Evolutionary conservation across 1,140 invertebrate species (phyloP).

Genomic region (Nebria ingens): DNA sequence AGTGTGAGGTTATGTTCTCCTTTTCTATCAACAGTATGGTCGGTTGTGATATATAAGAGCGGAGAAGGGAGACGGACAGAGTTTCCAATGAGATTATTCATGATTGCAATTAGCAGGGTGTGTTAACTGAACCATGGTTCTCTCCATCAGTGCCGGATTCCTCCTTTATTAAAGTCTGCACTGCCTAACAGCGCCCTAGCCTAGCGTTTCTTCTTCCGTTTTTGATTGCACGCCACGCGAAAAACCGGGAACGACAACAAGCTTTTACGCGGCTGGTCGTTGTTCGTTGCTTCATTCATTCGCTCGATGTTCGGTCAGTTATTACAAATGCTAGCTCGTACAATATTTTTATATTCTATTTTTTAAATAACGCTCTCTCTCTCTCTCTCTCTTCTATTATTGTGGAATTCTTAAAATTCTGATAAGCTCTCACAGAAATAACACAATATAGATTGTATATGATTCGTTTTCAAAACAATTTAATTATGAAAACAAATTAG

Average conservation of each 20-base stretch:
- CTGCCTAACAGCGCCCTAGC: too few relatives aligned
- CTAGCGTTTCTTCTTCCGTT: slow-evolving; percentile 4
- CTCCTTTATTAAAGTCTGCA: slow-evolving; percentile 6
- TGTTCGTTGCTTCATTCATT: too few relatives aligned
- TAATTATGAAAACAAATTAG: too few relatives aligned
- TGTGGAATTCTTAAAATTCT: too few relatives aligned
- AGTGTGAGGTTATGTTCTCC: too few relatives aligned
- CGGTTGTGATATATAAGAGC: neutral
- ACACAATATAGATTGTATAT: too few relatives aligned
- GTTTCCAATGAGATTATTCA: slow-evolving; percentile 9
- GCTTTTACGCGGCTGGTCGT: too few relatives aligned
- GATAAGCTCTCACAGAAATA: too few relatives aligned
- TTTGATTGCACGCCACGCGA: slow-evolving; percentile 6
- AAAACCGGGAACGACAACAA: neutral
- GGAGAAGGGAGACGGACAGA: neutral
- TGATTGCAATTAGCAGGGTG: slow-evolving; percentile 9
- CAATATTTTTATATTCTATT: too few relatives aligned
- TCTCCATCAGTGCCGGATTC: slow-evolving; percentile 4
- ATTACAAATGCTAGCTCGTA: neutral
- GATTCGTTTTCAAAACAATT: too few relatives aligned
- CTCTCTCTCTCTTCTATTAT: too few relatives aligned
- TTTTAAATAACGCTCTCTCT: too few relatives aligned
- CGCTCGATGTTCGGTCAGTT: neutral
- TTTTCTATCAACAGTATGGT: neutral
- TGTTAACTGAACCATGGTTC: slow-evolving; percentile 4